Evolutionary conservation across 2,888 invertebrate genomes (phyloP), one percentile per base, ranked within the genome.

Genomic region (Arenicola marina): DNA sequence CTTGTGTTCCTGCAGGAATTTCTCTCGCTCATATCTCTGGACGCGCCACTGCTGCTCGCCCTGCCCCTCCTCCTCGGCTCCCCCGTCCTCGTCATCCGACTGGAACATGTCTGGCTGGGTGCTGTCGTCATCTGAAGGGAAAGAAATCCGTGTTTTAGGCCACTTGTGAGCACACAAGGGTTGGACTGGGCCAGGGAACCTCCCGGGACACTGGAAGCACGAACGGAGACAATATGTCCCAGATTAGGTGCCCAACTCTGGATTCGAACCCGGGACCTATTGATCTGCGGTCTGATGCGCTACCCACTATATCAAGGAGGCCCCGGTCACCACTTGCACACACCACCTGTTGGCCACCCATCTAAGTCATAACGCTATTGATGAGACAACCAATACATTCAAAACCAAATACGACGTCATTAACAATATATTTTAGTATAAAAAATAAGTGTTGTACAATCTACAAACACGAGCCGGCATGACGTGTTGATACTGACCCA

Each of bases 21-120:
- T 72, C 55, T 72, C 72, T 29, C 72, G 51, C 53, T 72, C 66
- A 48, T 66, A 54, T n/a, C 72, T 51, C 34, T 69, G 62, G 29
- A 66, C 21, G 29, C 71, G 48, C 72, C 72, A 72, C 59, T 71
- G 74, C 26, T 73, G 76, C 70, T 76, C 78, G 26, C 61, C 67
- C n/a, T 74, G 75, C 18, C 74, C 77, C 4, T 70, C 71, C 62
- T 70, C 72, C 32, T 69, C 64, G 7, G 63, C 70, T 51, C 65
- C 64, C 4, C 65, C 68, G 33, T 73, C 75, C 11, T 71, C 68
- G 51, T 72, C 71, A 33, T 69, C 70, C 11, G 75, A 63, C 61
- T 66, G 62, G 71, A 69, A 89, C 88, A 73, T 88, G 88, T 71
- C 87, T 85, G 56, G 84, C 84, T 67, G 75, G 2, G 76, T 73